Percentiles rank a stretch among this genome's conserved stretches.
phyloP scores from a whole-genome alignment of 1,140 invertebrate genomes.

The Pseudomyrmex concolor region DNA sequence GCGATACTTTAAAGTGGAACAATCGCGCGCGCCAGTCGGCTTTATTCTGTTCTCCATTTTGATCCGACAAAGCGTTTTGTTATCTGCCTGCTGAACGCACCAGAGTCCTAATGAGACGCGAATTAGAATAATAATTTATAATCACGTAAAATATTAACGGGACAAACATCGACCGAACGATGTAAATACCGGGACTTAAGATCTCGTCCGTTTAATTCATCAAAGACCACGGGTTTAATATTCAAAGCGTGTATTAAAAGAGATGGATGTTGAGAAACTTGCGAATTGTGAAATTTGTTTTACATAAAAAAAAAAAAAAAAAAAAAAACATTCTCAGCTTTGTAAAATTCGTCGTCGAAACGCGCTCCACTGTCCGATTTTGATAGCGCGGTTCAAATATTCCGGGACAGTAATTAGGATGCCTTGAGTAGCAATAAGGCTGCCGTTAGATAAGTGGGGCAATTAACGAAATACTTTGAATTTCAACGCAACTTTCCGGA shows the following conservation, averaged over 20 bases:
- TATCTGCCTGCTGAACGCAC: slow-evolving; percentile 45
- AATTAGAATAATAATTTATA: slow-evolving; percentile 57
- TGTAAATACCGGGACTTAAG: background rate
- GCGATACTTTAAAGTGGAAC: slow-evolving; percentile 70
- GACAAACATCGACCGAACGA: background rate
- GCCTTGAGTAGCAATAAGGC: slow-evolving; percentile 37
- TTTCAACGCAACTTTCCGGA: slow-evolving; percentile 53
- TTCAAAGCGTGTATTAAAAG: background rate
- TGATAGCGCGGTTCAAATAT: slow-evolving; percentile 20
- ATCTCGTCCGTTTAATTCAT: background rate
- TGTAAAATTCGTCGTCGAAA: slow-evolving; percentile 4
- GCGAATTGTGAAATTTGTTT: background rate
- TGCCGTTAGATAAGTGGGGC: slow-evolving; percentile 43
- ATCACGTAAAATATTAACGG: slow-evolving; percentile 12
- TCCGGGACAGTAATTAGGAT: slow-evolving; percentile 41
- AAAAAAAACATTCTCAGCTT: background rate
- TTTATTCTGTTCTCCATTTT: slow-evolving; percentile 52
- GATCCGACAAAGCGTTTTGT: slow-evolving; percentile 53
- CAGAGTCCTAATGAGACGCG: slow-evolving; percentile 31
- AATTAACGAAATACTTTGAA: slow-evolving; percentile 58
- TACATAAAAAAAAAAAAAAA: background rate
- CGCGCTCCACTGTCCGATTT: slow-evolving; percentile 18
- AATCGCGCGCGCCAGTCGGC: slow-evolving; percentile 55
- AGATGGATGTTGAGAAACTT: background rate
- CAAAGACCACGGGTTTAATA: background rate